Evolutionary conservation across 2,113 vertebrate genomes (phyloP), one percentile per base, ranked within the genome.

Genomic region (Dipodomys ordii): DNA sequence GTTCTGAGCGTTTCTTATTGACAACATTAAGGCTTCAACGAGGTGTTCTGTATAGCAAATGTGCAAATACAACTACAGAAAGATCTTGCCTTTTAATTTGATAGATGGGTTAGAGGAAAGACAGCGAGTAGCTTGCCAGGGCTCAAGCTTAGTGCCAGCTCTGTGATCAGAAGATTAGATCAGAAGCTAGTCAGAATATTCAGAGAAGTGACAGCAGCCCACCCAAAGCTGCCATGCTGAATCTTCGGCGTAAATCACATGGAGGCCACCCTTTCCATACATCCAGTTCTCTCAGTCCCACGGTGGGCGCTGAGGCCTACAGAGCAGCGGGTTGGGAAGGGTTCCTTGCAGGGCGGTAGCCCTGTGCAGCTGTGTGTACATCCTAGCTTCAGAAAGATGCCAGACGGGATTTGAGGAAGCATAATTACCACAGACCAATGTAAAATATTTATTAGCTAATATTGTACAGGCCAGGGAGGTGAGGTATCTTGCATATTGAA

Each of bases 1-100:
- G 44, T 90, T 95, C 95, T 96, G 72, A 96, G 92, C 92, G 62
- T 95, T 97, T 94, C 53, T 91, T 95, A 93, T 88, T 94, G 89
- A 95, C 62, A 93, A 60, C 95, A 93, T 94, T 83, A 97, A 97
- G 53, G 11, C 68, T 97, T 53, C 72, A 79, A 3, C 68, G 28
- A 96, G 8, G 67, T 73, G 2, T 83, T 97, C 89, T 96, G 89
- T 73, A 92, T 95, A 94, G 93, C 93, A 96, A 96, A 88, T 93
- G 79, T 57, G 32, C 49, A 83, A 15, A 88, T n/a, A 89, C 83
- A 89, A 83, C 91, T 96, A 88, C 71, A 96, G 76, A 95, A 93
- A 97, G 73, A 78, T 69, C 32, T 96, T 88, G 53, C 2, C 74
- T 92, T 94, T 95, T 92, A 94, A 94, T 97, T 95, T 97, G 95